Evolutionary conservation across 2,888 invertebrate species (phyloP).

Genomic region (Dolichomitus sp.): DNA sequence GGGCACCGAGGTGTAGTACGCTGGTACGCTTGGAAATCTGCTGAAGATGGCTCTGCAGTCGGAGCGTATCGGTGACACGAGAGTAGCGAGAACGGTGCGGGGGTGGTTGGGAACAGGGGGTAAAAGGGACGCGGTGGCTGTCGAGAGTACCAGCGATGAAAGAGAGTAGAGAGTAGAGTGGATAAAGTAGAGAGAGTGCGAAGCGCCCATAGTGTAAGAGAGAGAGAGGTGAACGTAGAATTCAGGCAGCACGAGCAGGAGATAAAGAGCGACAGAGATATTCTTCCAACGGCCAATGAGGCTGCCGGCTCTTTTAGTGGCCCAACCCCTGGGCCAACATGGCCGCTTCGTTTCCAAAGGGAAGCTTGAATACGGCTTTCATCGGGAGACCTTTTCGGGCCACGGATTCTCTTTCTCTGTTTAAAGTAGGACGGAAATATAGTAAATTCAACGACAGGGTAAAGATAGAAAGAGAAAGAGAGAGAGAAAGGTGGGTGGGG

Average conservation of each 20-base stretch:
- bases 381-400: constrained; percentile 72
- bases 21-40: constrained; percentile 45
- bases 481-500: constrained; percentile 73
- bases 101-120: constrained; percentile 31
- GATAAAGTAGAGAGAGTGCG: constrained; percentile 20
- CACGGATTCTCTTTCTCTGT: constrained; percentile 55
- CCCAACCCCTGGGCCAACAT: constrained; percentile 85
- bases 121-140: constrained; percentile 38
- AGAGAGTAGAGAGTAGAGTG: constrained; percentile 38
- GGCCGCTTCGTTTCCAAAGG: constrained; percentile 82
- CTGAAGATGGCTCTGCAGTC: constrained; percentile 65
- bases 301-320: constrained; percentile 82
- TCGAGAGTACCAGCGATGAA: constrained; percentile 35
- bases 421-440: constrained; percentile 56
- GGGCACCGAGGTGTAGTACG: constrained; percentile 30
- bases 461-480: constrained; percentile 45
- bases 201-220: constrained; percentile 15
- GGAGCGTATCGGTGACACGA: constrained; percentile 50
- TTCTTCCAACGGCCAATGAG: constrained; percentile 81
- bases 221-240: constrained; percentile 42
- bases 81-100: constrained; percentile 16
- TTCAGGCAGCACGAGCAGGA: constrained; percentile 53
- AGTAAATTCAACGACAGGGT: constrained; percentile 64
- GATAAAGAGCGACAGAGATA: constrained; percentile 68
- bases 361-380: constrained; percentile 78